Evolutionary conservation across 2,113 vertebrate genomes (phyloP).

Genomic region (Rattus rattus): DNA sequence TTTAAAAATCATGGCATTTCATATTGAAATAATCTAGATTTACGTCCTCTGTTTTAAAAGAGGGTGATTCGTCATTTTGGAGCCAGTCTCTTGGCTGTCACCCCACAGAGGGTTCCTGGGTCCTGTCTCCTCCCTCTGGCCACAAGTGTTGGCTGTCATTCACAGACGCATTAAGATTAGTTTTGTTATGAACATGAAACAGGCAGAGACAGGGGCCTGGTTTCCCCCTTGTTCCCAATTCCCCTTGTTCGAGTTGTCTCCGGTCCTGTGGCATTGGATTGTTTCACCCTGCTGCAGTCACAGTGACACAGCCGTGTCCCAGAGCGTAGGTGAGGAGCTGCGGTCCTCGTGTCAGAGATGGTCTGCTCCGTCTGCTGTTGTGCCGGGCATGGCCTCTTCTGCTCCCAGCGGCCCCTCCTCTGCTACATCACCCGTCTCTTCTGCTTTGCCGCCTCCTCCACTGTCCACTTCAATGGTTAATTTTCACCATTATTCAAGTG

Average conservation of each 20-base stretch:
- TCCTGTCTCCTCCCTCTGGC: not conserved
- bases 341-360: not conserved
- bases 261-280: not conserved
- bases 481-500: not conserved
- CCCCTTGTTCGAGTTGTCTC: fast-evolving
- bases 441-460: not conserved
- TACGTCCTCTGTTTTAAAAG: conserved; percentile 43
- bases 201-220: not conserved
- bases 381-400: fast-evolving
- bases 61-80: not conserved
- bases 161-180: not conserved
- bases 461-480: not conserved
- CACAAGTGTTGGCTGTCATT: not conserved
- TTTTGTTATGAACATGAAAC: not conserved
- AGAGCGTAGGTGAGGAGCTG: not conserved
- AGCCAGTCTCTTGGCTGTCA: not conserved
- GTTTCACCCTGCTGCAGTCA: not conserved
- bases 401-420: not conserved
- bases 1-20: conserved; percentile 47
- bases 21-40: not conserved
- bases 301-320: not conserved
- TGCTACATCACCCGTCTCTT: not conserved
- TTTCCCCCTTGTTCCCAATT: not conserved
- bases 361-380: not conserved
- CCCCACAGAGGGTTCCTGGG: not conserved